phyloP scores from a whole-genome alignment of 2,113 vertebrate species.

The Mustelus asterias region DNA sequence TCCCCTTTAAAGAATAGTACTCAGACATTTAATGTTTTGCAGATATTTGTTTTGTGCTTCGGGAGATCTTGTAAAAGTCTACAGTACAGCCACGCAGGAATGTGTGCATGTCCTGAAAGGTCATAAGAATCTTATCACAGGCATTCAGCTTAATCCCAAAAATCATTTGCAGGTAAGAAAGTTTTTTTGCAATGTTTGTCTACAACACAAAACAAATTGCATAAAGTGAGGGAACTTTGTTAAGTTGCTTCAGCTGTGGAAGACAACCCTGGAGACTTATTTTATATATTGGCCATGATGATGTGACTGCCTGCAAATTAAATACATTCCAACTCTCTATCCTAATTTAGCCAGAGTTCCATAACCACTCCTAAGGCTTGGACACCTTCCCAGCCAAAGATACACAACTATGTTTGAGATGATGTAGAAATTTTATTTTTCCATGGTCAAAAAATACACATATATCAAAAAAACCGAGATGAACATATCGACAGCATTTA shows the following conservation, averaged over 20 bases:
- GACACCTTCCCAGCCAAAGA: neutral
- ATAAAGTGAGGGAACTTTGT: neutral
- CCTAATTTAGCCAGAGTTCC: neutral
- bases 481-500: neutral
- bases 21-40: neutral
- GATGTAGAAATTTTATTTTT: neutral
- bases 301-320: neutral
- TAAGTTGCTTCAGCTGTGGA: neutral
- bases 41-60: constrained; percentile 80
- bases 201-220: neutral
- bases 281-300: neutral
- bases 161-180: constrained; percentile 81
- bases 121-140: constrained; percentile 75
- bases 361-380: neutral
- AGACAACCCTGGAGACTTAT: neutral
- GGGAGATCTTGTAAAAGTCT: constrained; percentile 80
- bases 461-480: neutral
- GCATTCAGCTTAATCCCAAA: constrained; percentile 70
- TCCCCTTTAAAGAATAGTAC: neutral
- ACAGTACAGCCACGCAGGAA: constrained; percentile 78
- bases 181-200: neutral
- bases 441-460: neutral
- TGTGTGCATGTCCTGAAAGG: constrained; percentile 71
- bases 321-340: neutral
- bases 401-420: neutral